Evolutionary conservation across 2,797 vertebrate species (phyloP), one percentile per base, ranked within the genome.

Genomic region (Aldrovandia affinis): DNA sequence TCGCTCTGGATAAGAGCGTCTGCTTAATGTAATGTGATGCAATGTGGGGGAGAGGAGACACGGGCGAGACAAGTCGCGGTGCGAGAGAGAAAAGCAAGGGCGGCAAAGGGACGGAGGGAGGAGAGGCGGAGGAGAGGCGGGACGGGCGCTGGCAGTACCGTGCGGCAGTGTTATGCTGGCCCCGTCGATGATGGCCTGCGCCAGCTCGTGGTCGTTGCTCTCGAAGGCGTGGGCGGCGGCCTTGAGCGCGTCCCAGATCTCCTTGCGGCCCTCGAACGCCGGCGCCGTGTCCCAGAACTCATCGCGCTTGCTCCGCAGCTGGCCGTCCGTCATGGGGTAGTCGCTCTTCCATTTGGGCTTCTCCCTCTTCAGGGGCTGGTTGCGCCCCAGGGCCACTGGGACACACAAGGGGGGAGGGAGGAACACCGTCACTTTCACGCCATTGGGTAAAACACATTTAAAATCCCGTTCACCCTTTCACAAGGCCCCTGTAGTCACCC

Each of bases 291-390:
- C 96, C 96, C 96, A 96, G 28, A 96, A 96, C 22, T 96, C 96
- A 8, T 96, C 95, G 81, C 96, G 94, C 90, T 96, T 96, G 85
- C 96, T 96, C 88, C 95, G 94, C 14, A 97, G 89, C 83, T 96
- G 96, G 82, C 95, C 95, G 22, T 96, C 95, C 12, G 94, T 96
- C 96, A 96, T 96, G 61, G 96, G 95, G 88, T 96, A 96, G 89
- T 96, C 95, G 12, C 95, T 96, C 89, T 96, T 96, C 95, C 95
- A 96, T 95, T 96, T 95, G 20, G 95, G 95, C 54, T 95, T 96
- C 86, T 97, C 96, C 47, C 95, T 96, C 89, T 95, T 96, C 92
- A 96, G 89, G 87, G 95, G 96, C 6, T 96, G 96, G 89, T 96
- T 96, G 39, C 95, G 95, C 89, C 96, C 96, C 1, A 96, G 93